Conservation (phyloP, 2,888 invertebrate genomes). For the Thereva nobilitata region DNA sequence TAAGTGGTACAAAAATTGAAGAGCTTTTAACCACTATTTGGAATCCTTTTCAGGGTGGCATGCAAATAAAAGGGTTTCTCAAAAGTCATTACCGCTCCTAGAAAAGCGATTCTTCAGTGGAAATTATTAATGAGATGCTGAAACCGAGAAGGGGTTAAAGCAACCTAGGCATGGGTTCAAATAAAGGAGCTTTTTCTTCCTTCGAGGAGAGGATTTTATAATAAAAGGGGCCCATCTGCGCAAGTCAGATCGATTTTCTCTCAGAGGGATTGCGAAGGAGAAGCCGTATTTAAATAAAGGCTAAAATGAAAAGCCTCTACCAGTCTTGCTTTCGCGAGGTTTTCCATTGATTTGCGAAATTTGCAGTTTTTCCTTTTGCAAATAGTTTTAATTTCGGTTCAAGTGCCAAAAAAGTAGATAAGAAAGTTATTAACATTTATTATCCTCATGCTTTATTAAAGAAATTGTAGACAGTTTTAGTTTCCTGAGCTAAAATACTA, state of each 20-base stretch:
- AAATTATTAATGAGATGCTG: too few species aligned
- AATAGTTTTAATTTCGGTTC: conserved; percentile 4
- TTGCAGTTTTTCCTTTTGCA: conserved; percentile 18
- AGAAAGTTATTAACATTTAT: neutral
- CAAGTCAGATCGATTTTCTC: conserved; percentile 41
- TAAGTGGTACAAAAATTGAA: too few species aligned
- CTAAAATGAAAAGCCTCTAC: neutral
- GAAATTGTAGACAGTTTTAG: too few species aligned
- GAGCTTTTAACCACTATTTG: too few species aligned
- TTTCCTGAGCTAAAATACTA: too few species aligned
- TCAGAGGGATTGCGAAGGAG: conserved; percentile 8
- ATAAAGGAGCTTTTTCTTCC: neutral
- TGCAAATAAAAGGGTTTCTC: too few species aligned
- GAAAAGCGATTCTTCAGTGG: too few species aligned
- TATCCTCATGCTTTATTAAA: too few species aligned
- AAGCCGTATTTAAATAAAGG: conserved; percentile 5
- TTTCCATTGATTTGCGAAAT: conserved; percentile 23
- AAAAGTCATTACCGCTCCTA: too few species aligned
- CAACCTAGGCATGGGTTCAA: neutral
- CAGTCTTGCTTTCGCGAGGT: conserved; percentile 16
- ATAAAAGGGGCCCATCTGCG: conserved; percentile 29
- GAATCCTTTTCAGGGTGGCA: too few species aligned
- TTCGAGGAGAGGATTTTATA: neutral
- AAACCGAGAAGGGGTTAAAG: neutral
- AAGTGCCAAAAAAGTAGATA: conserved; percentile 19